A percentile compares a stretch with the other conserved stretches of the same genome.
Conservation (phyloP, 2,797 vertebrate species). For the Sebastes dallii region DNA sequence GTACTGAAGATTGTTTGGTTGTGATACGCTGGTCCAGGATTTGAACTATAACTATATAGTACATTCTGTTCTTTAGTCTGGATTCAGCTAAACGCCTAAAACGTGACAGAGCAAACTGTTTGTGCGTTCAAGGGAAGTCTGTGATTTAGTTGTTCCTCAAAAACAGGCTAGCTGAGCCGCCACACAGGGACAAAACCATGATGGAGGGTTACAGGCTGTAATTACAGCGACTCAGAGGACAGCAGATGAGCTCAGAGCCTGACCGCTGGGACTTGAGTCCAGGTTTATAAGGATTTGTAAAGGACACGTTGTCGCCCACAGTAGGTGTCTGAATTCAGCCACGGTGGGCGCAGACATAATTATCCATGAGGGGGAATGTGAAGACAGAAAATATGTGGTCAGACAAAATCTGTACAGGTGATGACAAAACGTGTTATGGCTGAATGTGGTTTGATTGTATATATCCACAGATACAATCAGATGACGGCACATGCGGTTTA, state of each 20-base stretch:
- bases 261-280: not conserved
- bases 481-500: not conserved
- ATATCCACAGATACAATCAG: not conserved
- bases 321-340: not conserved
- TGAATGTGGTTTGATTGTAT: not conserved
- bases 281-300: conserved; percentile 13
- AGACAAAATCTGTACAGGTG: not conserved
- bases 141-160: conserved; percentile 42
- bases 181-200: conserved; percentile 14
- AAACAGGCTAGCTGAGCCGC: conserved; percentile 1
- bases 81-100: not conserved
- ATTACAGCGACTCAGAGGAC: conserved; percentile 41
- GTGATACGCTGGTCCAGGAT: not conserved
- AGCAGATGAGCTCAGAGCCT: conserved; percentile 26
- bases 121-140: conserved; percentile 11
- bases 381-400: not conserved
- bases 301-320: conserved; percentile 4
- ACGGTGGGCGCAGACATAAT: not conserved
- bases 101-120: not conserved
- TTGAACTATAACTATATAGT: not conserved
- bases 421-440: not conserved
- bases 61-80: not conserved
- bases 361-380: not conserved
- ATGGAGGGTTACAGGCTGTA: conserved; percentile 50
- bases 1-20: not conserved